phyloP scores from a whole-genome alignment of 2,888 invertebrate species.

The Andrena minutula region DNA sequence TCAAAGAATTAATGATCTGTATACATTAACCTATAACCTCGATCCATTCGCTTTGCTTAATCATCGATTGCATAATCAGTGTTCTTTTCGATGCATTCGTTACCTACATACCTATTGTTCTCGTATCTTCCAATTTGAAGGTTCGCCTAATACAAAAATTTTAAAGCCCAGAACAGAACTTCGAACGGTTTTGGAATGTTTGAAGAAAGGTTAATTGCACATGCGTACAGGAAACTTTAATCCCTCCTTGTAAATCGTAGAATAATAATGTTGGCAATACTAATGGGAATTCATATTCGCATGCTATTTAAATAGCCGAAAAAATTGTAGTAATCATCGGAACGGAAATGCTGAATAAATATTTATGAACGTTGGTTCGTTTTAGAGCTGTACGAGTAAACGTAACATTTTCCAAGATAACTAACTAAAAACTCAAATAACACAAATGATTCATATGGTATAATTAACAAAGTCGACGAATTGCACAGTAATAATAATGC shows the following conservation, averaged over 20 bases:
- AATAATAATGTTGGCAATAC: background rate
- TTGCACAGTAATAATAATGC: no score
- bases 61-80: slow-evolving; percentile 22
- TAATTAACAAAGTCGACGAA: no score
- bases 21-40: slow-evolving; percentile 23
- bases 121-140: background rate
- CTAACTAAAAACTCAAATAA: background rate
- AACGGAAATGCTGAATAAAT: background rate
- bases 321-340: background rate
- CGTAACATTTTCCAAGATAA: background rate
- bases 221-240: slow-evolving; percentile 7
- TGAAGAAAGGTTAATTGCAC: background rate
- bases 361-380: background rate
- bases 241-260: background rate
- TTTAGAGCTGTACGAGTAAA: background rate
- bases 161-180: background rate
- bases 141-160: background rate
- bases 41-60: slow-evolving; percentile 1
- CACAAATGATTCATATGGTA: background rate
- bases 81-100: background rate
- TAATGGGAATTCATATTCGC: background rate
- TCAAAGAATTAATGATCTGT: background rate
- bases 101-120: background rate
- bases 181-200: background rate
- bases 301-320: background rate